A percentile compares a stretch with the other conserved stretches of the same genome.
phyloP scores from a whole-genome alignment of 2,797 vertebrate genomes.

The Rallus crepitans region DNA sequence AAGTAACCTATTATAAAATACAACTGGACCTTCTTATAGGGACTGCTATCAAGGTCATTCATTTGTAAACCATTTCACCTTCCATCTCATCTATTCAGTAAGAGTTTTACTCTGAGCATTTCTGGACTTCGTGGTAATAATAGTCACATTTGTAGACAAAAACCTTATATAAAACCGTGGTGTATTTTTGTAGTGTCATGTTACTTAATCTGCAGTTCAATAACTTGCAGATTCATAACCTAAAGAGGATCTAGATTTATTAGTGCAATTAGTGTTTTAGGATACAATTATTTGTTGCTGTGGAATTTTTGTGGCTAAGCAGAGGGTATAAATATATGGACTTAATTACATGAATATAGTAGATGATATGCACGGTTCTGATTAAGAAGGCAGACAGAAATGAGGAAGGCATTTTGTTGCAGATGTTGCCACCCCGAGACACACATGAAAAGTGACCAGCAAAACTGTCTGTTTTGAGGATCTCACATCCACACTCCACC shows the following conservation, averaged over 20 bases:
- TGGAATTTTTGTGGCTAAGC: neutral
- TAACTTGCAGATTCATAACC: neutral
- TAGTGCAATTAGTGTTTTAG: neutral
- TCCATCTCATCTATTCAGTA: neutral
- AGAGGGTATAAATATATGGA: neutral
- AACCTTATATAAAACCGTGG: neutral
- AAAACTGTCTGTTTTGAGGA: neutral
- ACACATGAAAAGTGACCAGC: neutral
- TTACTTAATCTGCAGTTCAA: neutral
- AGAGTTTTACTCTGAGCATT: neutral
- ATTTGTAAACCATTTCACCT: neutral
- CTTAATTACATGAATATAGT: neutral
- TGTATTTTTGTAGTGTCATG: neutral
- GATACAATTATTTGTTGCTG: neutral
- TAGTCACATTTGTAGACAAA: neutral
- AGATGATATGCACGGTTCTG: neutral
- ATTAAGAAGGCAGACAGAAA: neutral
- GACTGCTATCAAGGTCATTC: neutral
- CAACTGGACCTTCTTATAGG: neutral
- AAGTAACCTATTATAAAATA: neutral
- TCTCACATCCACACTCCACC: rapidly evolving
- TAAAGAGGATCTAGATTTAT: neutral
- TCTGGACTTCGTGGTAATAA: neutral
- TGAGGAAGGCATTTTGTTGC: neutral
- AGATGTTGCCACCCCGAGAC: neutral